Evolutionary conservation across 2,888 invertebrate genomes (phyloP).

Genomic region (Rotaria magnacalcarata): DNA sequence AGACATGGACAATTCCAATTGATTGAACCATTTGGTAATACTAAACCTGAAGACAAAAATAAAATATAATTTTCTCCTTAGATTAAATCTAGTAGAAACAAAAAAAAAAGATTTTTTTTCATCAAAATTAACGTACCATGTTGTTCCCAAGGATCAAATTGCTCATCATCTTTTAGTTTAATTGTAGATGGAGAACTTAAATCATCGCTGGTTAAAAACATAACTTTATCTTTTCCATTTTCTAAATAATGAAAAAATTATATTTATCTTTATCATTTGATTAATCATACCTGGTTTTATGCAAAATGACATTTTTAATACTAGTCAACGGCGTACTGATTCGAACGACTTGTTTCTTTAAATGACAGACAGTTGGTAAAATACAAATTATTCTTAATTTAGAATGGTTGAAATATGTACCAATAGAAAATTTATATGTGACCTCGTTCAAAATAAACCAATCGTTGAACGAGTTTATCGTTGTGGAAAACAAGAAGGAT

Average conservation of each 20-base stretch:
- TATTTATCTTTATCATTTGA: too few relatives aligned
- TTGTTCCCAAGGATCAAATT: conserved; percentile 13
- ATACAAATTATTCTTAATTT: neutral
- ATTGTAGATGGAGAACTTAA: neutral
- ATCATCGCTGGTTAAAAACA: neutral
- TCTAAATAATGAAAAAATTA: neutral
- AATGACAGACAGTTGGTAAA: neutral
- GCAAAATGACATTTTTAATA: neutral
- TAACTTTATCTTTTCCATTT: conserved; percentile 4
- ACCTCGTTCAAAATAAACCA: neutral
- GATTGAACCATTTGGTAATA: conserved; percentile 78
- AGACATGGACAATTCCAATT: conserved; percentile 96
- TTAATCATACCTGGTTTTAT: neutral
- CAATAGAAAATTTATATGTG: neutral
- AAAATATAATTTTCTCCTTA: too few relatives aligned
- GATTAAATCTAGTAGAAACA: too few relatives aligned
- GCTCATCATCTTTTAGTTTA: neutral
- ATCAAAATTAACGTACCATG: neutral
- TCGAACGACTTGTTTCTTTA: neutral
- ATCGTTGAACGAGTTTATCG: too few relatives aligned
- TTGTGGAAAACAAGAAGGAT: too few relatives aligned
- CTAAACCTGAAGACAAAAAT: conserved; percentile 65
- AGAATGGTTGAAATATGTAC: neutral
- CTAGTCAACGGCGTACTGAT: neutral
- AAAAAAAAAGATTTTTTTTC: neutral